phyloP scores from a whole-genome alignment of 2,113 vertebrate species.

The Crocuta crocuta region DNA sequence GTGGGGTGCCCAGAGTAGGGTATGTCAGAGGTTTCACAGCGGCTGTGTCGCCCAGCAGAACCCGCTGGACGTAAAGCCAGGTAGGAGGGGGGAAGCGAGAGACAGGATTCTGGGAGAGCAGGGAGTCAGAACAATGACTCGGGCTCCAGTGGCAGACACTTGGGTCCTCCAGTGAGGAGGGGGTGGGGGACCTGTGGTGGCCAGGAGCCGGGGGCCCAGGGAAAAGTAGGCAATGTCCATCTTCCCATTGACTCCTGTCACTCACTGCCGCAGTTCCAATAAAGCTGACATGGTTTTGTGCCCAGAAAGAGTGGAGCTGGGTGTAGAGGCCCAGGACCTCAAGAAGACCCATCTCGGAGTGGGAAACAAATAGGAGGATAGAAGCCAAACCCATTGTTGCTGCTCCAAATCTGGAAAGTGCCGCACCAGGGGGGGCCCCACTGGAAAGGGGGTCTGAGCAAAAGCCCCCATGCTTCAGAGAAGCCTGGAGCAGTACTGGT shows the following conservation, averaged over 20 bases:
- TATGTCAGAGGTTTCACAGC: not conserved
- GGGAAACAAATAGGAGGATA: not conserved
- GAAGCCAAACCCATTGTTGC: not conserved
- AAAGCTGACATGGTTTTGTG: not conserved
- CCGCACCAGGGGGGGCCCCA: not conserved
- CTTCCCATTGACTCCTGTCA: not conserved
- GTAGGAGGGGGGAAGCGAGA: not conserved
- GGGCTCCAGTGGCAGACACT: not conserved
- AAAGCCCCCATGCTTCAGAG: not conserved
- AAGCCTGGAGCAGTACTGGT: not conserved
- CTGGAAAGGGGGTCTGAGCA: not conserved
- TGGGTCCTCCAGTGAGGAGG: not conserved
- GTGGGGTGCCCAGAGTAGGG: not conserved
- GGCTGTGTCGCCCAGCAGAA: not conserved
- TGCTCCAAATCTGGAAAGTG: not conserved
- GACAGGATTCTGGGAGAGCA: not conserved
- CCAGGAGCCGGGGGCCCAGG: not conserved
- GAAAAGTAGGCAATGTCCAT: not conserved
- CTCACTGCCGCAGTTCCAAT: not conserved
- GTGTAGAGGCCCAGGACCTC: not conserved
- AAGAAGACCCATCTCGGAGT: not conserved
- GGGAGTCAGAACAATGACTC: not conserved
- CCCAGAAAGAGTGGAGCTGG: not conserved
- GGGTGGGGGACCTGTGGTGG: fast-evolving
- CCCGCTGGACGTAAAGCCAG: not conserved